Conservation (phyloP, 2,113 vertebrate species). For the Cyprinus carpio region DNA sequence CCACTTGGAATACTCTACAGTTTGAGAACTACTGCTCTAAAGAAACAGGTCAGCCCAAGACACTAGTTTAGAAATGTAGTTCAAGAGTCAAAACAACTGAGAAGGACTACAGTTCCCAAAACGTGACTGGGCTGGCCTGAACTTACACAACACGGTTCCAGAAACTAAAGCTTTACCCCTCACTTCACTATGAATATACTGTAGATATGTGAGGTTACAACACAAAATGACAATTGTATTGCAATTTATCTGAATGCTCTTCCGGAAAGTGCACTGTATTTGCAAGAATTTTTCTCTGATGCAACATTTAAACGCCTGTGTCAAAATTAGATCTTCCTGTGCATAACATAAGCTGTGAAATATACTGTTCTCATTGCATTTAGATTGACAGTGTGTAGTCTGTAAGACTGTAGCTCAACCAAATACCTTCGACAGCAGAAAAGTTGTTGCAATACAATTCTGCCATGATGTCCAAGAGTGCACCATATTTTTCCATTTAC, state of each 20-base stretch:
- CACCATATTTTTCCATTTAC: slow-evolving; percentile 46
- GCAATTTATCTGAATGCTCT: slow-evolving; percentile 51
- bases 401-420: neutral
- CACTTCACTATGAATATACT: slow-evolving; percentile 63
- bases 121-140: slow-evolving; percentile 64
- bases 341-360: neutral
- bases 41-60: slow-evolving; percentile 58
- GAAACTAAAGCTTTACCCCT: slow-evolving; percentile 44
- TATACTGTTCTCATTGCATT: neutral
- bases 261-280: neutral
- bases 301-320: slow-evolving; percentile 5
- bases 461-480: slow-evolving; percentile 46
- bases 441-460: slow-evolving; percentile 59
- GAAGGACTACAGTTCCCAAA: slow-evolving; percentile 61
- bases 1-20: neutral
- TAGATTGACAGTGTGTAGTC: neutral
- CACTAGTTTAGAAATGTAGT: slow-evolving; percentile 56
- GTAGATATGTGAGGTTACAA: slow-evolving; percentile 66
- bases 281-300: neutral
- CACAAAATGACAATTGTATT: slow-evolving; percentile 62
- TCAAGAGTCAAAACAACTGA: slow-evolving; percentile 46
- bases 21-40: slow-evolving; percentile 17
- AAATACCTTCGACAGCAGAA: slow-evolving; percentile 16
- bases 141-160: slow-evolving; percentile 64
- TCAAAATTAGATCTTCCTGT: neutral